Base-by-base conservation (phyloP, 2,888 invertebrate genomes). In the Andrena trimmerana region DNA sequence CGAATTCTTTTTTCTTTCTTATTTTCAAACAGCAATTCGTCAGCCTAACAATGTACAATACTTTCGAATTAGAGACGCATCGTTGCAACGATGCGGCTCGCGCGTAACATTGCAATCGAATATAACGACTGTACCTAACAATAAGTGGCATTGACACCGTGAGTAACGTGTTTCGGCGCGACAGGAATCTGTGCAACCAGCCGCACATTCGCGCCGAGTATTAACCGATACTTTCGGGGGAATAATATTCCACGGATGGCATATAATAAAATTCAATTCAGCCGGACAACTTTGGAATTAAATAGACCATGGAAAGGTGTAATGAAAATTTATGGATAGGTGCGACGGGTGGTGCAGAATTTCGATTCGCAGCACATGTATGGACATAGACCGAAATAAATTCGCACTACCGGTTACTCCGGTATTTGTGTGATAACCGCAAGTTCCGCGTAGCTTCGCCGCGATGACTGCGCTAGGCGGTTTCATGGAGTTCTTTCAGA, bases 401-500 rank as follows among this genome's bases (percentile, higher is more conserved):
- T 74, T 85, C 54, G 42, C 31, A 48, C 50, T 63, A 62, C 78
- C 84, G 85, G 84, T 70, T 65, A 71, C 59, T 13, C 29, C 48
- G 50, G 54, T 60, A 70, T 70, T 82, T 69, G 63, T 75, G 7
- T 50, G 57, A 65, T 62, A 78, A 63, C 31, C 24, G 33, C 33
- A 48, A n/a, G 24, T 66, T 74, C 36, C 63, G 24, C 33, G 42
- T 33, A 57, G 70, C 13, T 52, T 70, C 24, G 60, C 31, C 33
- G 69, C 80, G 86, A 96, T 96, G 96, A 96, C 96, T 85, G 84
- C 93, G 10, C 94, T 97, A 81, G 96, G 96, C 92, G 96, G 96
- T 81, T 97, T 97, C 92, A 94, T 97, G 71, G 97, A 97, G 88
- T 97, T 97, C 93, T 97, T 97, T 91, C 97, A 97, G 90, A 97